Evolutionary conservation across 2,113 vertebrate genomes (phyloP), one percentile per base, ranked within the genome.

Genomic region (Monopterus albus): DNA sequence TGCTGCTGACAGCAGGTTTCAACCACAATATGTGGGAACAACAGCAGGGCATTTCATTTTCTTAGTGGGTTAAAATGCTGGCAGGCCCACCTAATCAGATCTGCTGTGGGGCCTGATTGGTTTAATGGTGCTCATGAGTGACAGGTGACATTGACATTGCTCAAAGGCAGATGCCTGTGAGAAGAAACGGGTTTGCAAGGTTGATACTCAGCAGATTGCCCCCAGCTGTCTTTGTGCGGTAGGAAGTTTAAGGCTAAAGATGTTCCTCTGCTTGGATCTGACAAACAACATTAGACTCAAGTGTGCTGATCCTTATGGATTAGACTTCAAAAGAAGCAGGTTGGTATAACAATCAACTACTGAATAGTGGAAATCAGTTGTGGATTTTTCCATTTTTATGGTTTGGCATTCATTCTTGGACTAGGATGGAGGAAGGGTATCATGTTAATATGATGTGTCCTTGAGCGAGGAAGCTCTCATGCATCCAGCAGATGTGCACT

Each of bases 81-180:
- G 67, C 84, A 70, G 62, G 14, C 35, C 62, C 28, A 36, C 55
- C 60, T 85, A 87, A 87, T 88, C 81, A 75, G 66, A 88, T 88
- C 83, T 80, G 75, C 72, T 33, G 2, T 3, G 28, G 52, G 61
- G 52, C 33, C 60, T 61, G 55, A 64, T 75, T 62, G 76, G 55
- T 69, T 68, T 75, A 82, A 79, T 53, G 55, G 51, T 21, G 43
- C 39, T 59, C 17, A 0, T 87, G 83, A 90, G 69, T 89, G 91
- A 86, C 86, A 85, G 87, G 76, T 89, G 88, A 90, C 88, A 83
- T 90, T 90, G 84, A 57, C 35, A 42, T 76, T 78, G 65, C 57
- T 82, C 81, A 83, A 82, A 90, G 71, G 73, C 77, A 77, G 61
- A 74, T 52, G 63, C 43, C 38, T 17, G 38, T 69, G 70, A 79